These are phyloP conservation scores for Portunus trituberculatus DNA, from an alignment of 1,140 invertebrate genomes.

Conservation along the genomic window DNA sequence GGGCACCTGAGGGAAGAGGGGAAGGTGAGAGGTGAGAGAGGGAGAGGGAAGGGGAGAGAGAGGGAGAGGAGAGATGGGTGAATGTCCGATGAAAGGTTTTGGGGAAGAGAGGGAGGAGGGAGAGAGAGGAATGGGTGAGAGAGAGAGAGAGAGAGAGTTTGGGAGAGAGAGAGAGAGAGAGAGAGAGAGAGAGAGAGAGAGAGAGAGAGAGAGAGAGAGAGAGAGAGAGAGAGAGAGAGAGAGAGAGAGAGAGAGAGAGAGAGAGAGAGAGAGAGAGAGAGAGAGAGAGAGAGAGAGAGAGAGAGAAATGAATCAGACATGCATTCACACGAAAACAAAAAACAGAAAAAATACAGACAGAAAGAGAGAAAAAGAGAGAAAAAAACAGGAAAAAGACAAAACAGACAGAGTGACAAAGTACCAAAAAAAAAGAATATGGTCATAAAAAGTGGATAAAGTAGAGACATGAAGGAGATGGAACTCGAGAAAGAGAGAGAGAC, in stretches of 20 bases:
- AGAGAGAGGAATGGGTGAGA: background rate
- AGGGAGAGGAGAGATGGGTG: background rate
- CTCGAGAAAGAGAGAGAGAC: too few relatives aligned
- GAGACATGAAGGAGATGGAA: too few relatives aligned
- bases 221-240: background rate
- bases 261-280: background rate
- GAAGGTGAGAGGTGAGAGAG: background rate
- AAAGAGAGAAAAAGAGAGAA: too few relatives aligned
- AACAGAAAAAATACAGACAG: too few relatives aligned
- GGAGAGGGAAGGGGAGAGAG: background rate
- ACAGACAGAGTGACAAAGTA: too few relatives aligned
- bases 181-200: background rate
- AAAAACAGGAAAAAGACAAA: too few relatives aligned
- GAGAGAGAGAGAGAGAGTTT: background rate
- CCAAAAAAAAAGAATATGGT: too few relatives aligned
- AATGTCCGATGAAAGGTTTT: background rate
- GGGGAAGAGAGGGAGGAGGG: background rate
- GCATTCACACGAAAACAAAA: background rate
- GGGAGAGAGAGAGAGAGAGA: background rate
- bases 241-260: too few relatives aligned
- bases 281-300: background rate
- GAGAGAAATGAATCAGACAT: background rate
- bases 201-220: background rate
- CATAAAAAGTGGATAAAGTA: too few relatives aligned
- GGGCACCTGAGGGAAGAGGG: constrained; percentile 79